phyloP scores from a whole-genome alignment of 2,113 vertebrate species.

The Corythornis madagascariensis region DNA sequence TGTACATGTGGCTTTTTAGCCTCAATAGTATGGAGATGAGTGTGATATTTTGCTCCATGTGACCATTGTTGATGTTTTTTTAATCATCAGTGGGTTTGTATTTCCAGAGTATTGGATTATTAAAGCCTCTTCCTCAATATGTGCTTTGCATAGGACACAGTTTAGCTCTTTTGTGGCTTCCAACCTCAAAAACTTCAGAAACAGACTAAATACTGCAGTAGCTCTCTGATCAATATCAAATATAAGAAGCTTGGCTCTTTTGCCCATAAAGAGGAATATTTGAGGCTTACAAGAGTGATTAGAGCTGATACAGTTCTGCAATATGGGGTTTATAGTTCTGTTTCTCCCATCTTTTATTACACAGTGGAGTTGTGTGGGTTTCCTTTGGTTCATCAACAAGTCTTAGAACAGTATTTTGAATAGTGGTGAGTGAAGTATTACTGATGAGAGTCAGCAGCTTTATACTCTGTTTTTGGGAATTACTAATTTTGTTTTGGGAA shows the following conservation, averaged over 20 bases:
- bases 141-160: not conserved
- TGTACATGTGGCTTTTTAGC: not conserved
- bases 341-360: not conserved
- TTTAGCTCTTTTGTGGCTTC: not conserved
- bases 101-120: not conserved
- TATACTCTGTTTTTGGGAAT: not conserved
- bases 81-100: not conserved
- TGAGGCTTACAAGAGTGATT: accelerated
- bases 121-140: not conserved
- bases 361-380: not conserved
- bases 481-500: not conserved
- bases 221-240: not conserved
- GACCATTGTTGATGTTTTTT: not conserved
- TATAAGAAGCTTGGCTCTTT: not conserved
- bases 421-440: not conserved
- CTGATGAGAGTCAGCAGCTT: not conserved
- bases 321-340: not conserved
- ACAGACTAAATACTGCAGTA: not conserved
- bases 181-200: not conserved
- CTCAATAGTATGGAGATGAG: not conserved
- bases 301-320: not conserved
- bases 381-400: not conserved
- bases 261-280: not conserved
- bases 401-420: not conserved
- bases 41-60: not conserved